Evolutionary conservation across 1,140 invertebrate genomes (phyloP).

Genomic region (Aricia agestis): DNA sequence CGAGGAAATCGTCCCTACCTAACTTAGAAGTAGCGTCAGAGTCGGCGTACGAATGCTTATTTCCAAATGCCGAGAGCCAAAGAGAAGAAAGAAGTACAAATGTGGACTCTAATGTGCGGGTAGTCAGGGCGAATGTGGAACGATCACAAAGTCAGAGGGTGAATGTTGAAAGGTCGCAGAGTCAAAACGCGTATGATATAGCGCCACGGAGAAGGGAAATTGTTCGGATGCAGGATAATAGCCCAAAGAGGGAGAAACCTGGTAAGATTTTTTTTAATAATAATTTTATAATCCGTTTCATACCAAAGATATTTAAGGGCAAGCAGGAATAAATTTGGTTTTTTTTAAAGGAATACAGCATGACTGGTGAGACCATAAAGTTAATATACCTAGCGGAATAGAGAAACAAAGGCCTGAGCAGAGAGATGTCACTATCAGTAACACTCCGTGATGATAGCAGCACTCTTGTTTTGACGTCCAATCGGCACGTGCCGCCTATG

Average conservation of each 20-base stretch:
- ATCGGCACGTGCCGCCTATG: too few relatives aligned
- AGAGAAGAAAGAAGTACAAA: conserved; percentile 24
- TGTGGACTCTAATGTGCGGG: conserved; percentile 35
- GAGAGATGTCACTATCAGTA: too few relatives aligned
- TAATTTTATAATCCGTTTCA: neutral
- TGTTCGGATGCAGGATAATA: conserved; percentile 40
- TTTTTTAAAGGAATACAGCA: too few relatives aligned
- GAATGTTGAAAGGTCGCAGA: conserved; percentile 44
- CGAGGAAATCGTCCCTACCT: conserved; percentile 55
- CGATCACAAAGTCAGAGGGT: conserved; percentile 53
- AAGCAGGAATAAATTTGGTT: too few relatives aligned
- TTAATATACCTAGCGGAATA: too few relatives aligned
- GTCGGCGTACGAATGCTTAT: conserved; percentile 57
- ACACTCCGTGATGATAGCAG: too few relatives aligned
- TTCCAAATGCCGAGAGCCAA: conserved; percentile 36
- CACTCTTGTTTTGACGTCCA: too few relatives aligned
- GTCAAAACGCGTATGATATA: conserved; percentile 57
- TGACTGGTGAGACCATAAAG: too few relatives aligned
- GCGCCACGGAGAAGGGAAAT: conserved; percentile 35
- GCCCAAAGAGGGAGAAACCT: conserved; percentile 43
- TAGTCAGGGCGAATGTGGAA: conserved; percentile 45
- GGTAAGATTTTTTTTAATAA: neutral
- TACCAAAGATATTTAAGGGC: too few relatives aligned
- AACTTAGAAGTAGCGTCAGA: conserved; percentile 50
- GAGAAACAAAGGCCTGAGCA: too few relatives aligned